Evolutionary conservation across 2,888 invertebrate species (phyloP).

Genomic region (Ferdinandea cuprea): DNA sequence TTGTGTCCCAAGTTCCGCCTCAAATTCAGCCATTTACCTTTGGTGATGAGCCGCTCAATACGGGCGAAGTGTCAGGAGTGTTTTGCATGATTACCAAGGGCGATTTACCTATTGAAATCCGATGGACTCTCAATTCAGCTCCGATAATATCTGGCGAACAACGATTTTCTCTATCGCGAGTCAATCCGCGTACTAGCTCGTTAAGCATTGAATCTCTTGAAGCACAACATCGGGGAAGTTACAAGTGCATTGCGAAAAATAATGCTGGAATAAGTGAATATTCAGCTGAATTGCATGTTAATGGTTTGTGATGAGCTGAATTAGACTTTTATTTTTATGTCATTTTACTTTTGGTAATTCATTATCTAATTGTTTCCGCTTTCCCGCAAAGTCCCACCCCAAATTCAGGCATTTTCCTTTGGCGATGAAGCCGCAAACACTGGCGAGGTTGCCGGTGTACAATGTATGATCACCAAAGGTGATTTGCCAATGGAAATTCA

Average conservation of each 20-base stretch:
- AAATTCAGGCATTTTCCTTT: constrained; percentile 83
- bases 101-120: constrained; percentile 88
- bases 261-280: constrained; percentile 83
- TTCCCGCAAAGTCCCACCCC: constrained; percentile 81
- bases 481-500: constrained; percentile 90
- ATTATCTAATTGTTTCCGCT: constrained; percentile 22
- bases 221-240: constrained; percentile 85
- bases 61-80: constrained; percentile 85
- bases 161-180: constrained; percentile 84
- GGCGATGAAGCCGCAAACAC: constrained; percentile 85
- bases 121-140: constrained; percentile 85
- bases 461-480: constrained; percentile 89
- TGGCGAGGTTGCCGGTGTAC: constrained; percentile 89
- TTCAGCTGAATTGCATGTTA: constrained; percentile 78
- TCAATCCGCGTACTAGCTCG: constrained; percentile 84
- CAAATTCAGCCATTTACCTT: constrained; percentile 84
- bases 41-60: constrained; percentile 84
- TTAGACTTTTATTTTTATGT: not conserved
- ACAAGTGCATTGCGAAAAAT: constrained; percentile 86
- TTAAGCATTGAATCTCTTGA: constrained; percentile 85
- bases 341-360: not conserved
- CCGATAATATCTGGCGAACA: constrained; percentile 87
- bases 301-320: constrained; percentile 71
- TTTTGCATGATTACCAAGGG: constrained; percentile 88
- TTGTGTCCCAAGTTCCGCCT: constrained; percentile 81